These are phyloP conservation scores for Archaeoteleia sp. DNA, from an alignment of 2,888 invertebrate species.

Conservation along the genomic window DNA sequence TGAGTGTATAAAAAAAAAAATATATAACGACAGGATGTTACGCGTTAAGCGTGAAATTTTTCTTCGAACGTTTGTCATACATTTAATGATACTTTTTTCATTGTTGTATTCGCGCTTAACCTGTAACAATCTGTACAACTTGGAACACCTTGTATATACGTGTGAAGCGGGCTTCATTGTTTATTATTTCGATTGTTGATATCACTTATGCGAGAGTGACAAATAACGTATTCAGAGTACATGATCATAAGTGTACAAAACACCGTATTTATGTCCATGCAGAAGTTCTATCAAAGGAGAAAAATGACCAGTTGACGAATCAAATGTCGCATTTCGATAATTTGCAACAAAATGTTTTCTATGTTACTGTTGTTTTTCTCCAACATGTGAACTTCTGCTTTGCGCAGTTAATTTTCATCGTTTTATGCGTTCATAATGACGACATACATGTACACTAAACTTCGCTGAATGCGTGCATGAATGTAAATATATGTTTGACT, in stretches of 20 bases:
- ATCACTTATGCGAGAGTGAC: constrained; percentile 58
- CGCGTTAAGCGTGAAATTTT: too few relatives aligned
- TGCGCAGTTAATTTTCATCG: too few relatives aligned
- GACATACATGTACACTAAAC: constrained; percentile 25
- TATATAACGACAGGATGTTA: too few relatives aligned
- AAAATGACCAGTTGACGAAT: constrained; percentile 33
- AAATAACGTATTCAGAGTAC: constrained; percentile 35
- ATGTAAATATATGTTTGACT: constrained; percentile 47
- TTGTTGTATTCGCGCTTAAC: too few relatives aligned
- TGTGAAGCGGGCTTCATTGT: constrained; percentile 68
- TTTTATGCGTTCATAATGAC: not conserved
- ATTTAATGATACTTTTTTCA: too few relatives aligned
- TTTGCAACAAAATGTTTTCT: constrained; percentile 1
- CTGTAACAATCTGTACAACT: too few relatives aligned
- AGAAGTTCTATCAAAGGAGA: constrained; percentile 10
- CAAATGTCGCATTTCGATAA: constrained; percentile 28
- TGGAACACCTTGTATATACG: constrained; percentile 55
- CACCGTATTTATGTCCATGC: constrained; percentile 16
- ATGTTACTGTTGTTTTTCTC: not conserved
- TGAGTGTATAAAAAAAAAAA: too few relatives aligned
- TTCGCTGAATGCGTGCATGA: constrained; percentile 24
- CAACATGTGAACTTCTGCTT: constrained; percentile 19
- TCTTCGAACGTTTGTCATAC: too few relatives aligned
- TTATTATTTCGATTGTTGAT: constrained; percentile 63
- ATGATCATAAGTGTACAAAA: constrained; percentile 21